Base-by-base conservation (phyloP, 2,113 vertebrate species). In the Chamaea fasciata region DNA sequence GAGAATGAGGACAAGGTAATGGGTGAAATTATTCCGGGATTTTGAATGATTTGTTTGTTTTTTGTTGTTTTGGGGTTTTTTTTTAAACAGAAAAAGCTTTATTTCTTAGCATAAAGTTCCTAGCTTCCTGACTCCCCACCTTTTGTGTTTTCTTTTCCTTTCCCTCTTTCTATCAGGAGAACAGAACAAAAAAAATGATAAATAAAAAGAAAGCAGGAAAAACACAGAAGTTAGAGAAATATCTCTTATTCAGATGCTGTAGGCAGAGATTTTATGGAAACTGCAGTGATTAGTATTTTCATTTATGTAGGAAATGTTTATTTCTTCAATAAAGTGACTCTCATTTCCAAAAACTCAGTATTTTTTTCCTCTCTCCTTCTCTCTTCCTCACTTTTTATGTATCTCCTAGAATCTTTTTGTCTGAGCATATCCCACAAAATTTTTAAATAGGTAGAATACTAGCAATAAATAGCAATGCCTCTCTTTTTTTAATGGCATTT, bases 311-410 rank as follows among this genome's bases (percentile, higher is more conserved):
- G 30, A 95, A 81, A 82, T 55, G 35, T 94, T 94, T 92, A 88
- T 94, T 95, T 94, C 90, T 83, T 91, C 84, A 92, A 55, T 77
- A 90, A 92, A 94, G 20, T 52, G 59, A 73, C 22, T 84, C 46
- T 63, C 8, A 37, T 87, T 94, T 93, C 67, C 52, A 59, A 85
- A 89, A 80, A 17, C 3, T 2, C 3, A 0, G n/a, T 8, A 47
- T 70, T 80, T 83, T 75, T 31, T 70, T n/a, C 74, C 19, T 65
- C 30, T 65, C 27, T 41, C 17, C 20, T 6, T 46, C 17, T 87
- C 22, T 52, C 62, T 6, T 44, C 9, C 9, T 17, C 14, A 73
- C 21, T 80, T 86, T 82, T 23, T 37, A 52, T 50, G 20, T 49
- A 16, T 27, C 19, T 47, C 26, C 16, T 65, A 67, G 17, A 30